Evolutionary conservation across 2,888 invertebrate genomes (phyloP).

Genomic region (Calameuta pallipes): DNA sequence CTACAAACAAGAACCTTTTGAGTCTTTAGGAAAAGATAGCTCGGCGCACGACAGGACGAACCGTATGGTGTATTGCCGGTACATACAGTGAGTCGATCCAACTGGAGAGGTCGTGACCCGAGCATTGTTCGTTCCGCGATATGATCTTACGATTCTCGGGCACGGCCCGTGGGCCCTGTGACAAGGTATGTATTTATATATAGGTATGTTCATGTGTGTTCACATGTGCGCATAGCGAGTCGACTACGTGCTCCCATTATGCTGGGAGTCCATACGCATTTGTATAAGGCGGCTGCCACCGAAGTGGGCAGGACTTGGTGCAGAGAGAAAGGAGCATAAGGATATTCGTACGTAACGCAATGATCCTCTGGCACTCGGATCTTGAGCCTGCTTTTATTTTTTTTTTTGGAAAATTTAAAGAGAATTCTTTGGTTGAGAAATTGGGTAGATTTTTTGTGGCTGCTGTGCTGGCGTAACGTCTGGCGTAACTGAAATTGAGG

Average conservation of each 20-base stretch:
- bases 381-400: not conserved
- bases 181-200: slow-evolving; percentile 3
- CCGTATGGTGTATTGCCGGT: not conserved
- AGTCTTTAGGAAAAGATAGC: not conserved
- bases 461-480: not conserved
- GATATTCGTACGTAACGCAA: not conserved
- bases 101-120: slow-evolving; percentile 34
- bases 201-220: not conserved
- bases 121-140: slow-evolving; percentile 32
- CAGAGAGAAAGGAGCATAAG: not conserved
- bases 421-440: not conserved
- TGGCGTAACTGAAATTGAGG: not conserved
- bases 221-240: not conserved
- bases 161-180: slow-evolving; percentile 16
- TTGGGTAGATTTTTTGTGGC: not conserved
- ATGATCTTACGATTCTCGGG: slow-evolving; percentile 22
- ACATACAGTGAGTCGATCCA: slow-evolving; percentile 18
- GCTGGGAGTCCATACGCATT: not conserved
- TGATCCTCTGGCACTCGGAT: not conserved
- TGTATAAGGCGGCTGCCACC: not conserved
- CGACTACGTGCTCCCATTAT: not conserved
- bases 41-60: not conserved
- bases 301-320: not conserved
- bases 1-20: not conserved
- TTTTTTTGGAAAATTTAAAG: not conserved